Base-by-base conservation (phyloP, 1,140 invertebrate species). In the Eriocheir sinensis region DNA sequence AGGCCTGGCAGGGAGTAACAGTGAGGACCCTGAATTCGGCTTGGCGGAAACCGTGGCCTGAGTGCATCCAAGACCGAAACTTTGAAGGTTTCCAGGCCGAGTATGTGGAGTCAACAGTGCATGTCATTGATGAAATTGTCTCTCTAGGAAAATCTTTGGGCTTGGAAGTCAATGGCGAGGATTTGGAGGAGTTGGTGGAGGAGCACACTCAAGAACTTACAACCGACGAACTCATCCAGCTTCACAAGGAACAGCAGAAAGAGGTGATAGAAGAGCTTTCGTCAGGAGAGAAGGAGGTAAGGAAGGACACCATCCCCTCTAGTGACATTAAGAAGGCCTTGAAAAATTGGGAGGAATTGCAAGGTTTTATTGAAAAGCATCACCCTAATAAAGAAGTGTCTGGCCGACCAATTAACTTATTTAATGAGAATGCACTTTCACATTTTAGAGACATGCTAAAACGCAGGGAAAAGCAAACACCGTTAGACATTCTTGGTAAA, bases 1-100 rank as follows among this genome's bases (percentile, higher is more conserved):
- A 95, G 80, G 92, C 93, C 90, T 96, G 93, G 92, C 32, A 88
- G 9, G 95, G 85, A 60, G 86, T 96, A 21, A 91, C 95, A 12
- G 38, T 81, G 48, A 96, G 81, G 90, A 95, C 89, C 48, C 79
- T 96, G n/a, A 86, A 21, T 83, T 95, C 95, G 44, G 90, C 92
- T 32, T 95, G 95, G 95, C 30, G 40, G 12, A 86, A 93, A 15
- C 44, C 89, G 80, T 93, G 92, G 80, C 80, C 81, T 6, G 80
- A 91, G 32, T 89, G 9, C 89, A 30, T 93, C 27, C 27, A n/a
- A 36, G 81, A 27, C n/a, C 86, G 80, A 85, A 9, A 91, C 92
- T 83, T 93, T 40, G 72, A 93, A 86, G 79, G 79, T 83, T 91
- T 93, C 86, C 17, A 89, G 38, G 48, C 36, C 15, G 34, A 89